A percentile compares a stretch with the other conserved stretches of the same genome.
These are phyloP conservation scores for Aporophyla lueneburgensis DNA, from an alignment of 2,888 invertebrate genomes.

Conservation along the genomic window DNA sequence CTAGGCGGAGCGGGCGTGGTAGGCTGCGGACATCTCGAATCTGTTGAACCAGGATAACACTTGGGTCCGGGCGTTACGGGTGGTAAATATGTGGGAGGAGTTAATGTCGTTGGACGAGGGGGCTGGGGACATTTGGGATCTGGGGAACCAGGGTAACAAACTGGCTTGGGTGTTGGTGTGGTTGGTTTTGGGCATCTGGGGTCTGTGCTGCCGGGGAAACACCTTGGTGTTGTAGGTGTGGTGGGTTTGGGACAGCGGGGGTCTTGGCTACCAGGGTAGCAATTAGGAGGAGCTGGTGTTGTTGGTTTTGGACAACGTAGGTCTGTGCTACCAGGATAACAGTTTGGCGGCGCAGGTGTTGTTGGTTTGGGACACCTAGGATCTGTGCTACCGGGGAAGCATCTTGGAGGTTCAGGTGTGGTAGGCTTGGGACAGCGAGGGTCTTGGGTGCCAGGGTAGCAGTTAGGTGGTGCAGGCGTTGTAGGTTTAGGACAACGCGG, in stretches of 20 bases:
- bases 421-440: conserved; percentile 66
- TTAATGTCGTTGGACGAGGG: conserved; percentile 71
- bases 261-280: neutral
- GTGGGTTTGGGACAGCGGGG: conserved; percentile 56
- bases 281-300: conserved; percentile 32
- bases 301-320: conserved; percentile 71
- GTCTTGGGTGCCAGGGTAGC: conserved; percentile 70
- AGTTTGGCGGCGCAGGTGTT: conserved; percentile 50
- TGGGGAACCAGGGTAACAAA: conserved; percentile 77
- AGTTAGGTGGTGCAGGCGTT: conserved; percentile 64
- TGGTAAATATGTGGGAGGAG: conserved; percentile 73
- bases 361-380: conserved; percentile 69
- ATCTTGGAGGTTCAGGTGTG: neutral
- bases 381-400: conserved; percentile 49
- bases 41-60: conserved; percentile 52
- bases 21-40: conserved; percentile 69
- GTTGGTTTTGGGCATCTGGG: conserved; percentile 23
- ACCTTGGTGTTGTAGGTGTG: conserved; percentile 35
- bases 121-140: conserved; percentile 80
- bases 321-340: conserved; percentile 71
- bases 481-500: conserved; percentile 63
- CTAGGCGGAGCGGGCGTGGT: conserved; percentile 53
- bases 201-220: too few species aligned
- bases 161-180: conserved; percentile 53
- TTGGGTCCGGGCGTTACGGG: conserved; percentile 41